Conservation (phyloP, 2,113 vertebrate genomes). For the Colistium nudipinnis region DNA sequence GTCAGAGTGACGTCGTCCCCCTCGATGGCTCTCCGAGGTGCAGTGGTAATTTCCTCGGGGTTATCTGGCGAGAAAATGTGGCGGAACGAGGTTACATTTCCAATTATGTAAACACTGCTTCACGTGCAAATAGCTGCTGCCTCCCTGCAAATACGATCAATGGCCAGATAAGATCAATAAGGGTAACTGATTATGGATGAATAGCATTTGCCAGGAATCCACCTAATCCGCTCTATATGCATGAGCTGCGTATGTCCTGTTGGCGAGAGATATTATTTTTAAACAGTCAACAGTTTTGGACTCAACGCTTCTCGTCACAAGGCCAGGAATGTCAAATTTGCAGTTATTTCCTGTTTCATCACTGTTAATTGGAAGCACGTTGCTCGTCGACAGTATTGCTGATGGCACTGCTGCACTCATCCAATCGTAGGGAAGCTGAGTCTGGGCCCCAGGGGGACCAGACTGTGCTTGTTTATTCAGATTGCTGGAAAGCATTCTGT, state of each 20-base stretch:
- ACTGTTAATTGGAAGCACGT: slow-evolving; percentile 83
- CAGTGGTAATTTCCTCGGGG: slow-evolving; percentile 70
- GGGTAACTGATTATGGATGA: neutral
- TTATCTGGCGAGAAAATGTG: slow-evolving; percentile 77
- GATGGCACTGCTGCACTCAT: slow-evolving; percentile 62
- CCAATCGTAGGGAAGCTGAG: slow-evolving; percentile 67
- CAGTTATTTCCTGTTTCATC: slow-evolving; percentile 84
- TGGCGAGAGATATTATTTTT: slow-evolving; percentile 36
- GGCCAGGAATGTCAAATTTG: slow-evolving; percentile 76
- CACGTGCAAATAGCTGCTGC: neutral
- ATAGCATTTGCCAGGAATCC: neutral
- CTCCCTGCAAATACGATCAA: neutral
- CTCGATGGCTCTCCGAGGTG: slow-evolving; percentile 74
- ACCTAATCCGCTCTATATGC: slow-evolving; percentile 7
- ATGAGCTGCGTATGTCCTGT: neutral
- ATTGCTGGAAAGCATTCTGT: slow-evolving; percentile 78
- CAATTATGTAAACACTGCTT: neutral
- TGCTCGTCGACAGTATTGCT: slow-evolving; percentile 57
- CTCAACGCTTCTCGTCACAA: slow-evolving; percentile 39
- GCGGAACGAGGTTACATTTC: slow-evolving; percentile 9
- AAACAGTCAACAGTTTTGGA: slow-evolving; percentile 31
- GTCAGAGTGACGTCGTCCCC: slow-evolving; percentile 80
- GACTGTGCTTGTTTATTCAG: slow-evolving; percentile 80
- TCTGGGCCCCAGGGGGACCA: slow-evolving; percentile 64
- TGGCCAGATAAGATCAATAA: neutral